phyloP scores from a whole-genome alignment of 1,140 invertebrate species.

The Drepana arcuata region DNA sequence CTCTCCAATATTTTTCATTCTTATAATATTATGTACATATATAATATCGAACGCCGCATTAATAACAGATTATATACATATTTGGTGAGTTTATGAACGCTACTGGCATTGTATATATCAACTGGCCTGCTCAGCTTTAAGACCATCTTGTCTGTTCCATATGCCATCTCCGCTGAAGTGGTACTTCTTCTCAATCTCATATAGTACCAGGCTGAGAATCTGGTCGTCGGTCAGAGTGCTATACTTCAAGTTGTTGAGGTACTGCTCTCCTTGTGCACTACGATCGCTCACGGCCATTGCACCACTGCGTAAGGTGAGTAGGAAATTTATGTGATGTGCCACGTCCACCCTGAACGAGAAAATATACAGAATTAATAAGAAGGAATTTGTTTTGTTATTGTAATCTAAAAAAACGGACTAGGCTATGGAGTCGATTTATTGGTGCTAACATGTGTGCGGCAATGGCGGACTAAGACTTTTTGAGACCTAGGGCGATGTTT shows the following conservation, averaged over 20 bases:
- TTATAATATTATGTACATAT: too few relatives aligned
- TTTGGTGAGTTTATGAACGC: too few relatives aligned
- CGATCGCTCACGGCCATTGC: neutral
- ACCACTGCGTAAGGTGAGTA: conserved; percentile 23
- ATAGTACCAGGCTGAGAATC: conserved; percentile 48
- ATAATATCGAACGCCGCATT: too few relatives aligned
- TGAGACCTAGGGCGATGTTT: too few relatives aligned
- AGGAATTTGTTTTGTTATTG: neutral
- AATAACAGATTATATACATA: too few relatives aligned
- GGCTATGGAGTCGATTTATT: too few relatives aligned
- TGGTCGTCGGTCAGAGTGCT: conserved; percentile 38
- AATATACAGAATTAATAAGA: neutral
- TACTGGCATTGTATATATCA: too few relatives aligned
- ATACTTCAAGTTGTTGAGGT: conserved; percentile 33
- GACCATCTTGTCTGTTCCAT: conserved; percentile 34
- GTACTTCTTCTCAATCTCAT: conserved; percentile 59
- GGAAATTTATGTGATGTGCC: conserved; percentile 24
- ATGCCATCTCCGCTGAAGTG: conserved; percentile 61
- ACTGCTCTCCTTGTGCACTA: conserved; percentile 10
- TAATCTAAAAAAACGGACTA: neutral
- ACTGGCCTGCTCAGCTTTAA: conserved; percentile 15
- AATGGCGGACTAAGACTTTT: too few relatives aligned
- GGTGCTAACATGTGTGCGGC: too few relatives aligned
- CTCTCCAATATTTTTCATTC: too few relatives aligned
- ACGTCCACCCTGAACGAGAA: conserved; percentile 26